Evolutionary conservation across 2,797 vertebrate species (phyloP).

Genomic region (Serranus cabrilla): DNA sequence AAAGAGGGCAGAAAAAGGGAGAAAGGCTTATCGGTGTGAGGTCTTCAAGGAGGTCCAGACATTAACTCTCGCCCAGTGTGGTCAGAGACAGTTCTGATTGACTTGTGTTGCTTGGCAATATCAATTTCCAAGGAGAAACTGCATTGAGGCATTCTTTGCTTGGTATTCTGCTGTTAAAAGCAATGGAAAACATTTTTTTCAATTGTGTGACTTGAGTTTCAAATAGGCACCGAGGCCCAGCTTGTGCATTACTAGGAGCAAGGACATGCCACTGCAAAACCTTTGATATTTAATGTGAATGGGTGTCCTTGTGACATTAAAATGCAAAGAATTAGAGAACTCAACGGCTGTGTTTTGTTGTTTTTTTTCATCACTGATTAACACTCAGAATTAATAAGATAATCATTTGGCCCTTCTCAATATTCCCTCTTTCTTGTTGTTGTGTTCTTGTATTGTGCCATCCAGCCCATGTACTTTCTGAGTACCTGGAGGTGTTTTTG

Average conservation of each 20-base stretch:
- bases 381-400: background rate
- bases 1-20: conserved; percentile 66
- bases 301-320: conserved; percentile 3
- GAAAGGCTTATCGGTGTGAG: conserved; percentile 73
- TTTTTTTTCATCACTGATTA: background rate
- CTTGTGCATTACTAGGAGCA: background rate
- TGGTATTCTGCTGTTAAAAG: conserved; percentile 21
- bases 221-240: background rate
- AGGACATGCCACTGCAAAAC: conserved; percentile 1
- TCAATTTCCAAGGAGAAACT: conserved; percentile 30
- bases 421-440: background rate
- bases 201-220: background rate
- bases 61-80: conserved; percentile 45
- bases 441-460: no score
- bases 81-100: conserved; percentile 52
- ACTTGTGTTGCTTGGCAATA: conserved; percentile 59
- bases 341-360: background rate
- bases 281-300: conserved; percentile 7
- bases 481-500: background rate
- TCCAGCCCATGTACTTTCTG: background rate
- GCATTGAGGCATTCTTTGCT: conserved; percentile 14
- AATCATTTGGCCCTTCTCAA: background rate
- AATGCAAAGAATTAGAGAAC: conserved; percentile 13
- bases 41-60: conserved; percentile 74
- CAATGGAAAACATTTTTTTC: conserved; percentile 1